Conservation (phyloP, 2,113 vertebrate species). For the Albula glossodonta region DNA sequence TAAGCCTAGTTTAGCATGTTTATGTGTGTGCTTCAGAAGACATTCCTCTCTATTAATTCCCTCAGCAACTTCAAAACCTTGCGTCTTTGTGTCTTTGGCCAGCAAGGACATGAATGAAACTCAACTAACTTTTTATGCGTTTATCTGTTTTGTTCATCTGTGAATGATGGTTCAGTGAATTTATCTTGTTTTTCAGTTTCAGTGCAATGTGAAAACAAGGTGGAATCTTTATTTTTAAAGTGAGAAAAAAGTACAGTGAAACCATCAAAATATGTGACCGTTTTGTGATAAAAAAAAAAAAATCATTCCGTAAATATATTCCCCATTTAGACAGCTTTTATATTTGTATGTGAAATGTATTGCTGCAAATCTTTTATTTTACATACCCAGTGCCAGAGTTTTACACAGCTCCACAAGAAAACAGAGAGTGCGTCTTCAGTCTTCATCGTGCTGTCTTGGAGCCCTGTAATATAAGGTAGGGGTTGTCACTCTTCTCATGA, state of each 20-base stretch:
- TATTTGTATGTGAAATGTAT: too few relatives aligned
- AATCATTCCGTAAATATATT: not conserved
- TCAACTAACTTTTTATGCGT: not conserved
- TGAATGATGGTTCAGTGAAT: not conserved
- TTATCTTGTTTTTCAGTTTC: not conserved
- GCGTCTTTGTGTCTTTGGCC: slow-evolving; percentile 74
- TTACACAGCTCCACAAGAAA: too few relatives aligned
- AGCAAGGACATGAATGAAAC: slow-evolving; percentile 62
- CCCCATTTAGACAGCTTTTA: not conserved
- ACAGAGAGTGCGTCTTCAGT: too few relatives aligned
- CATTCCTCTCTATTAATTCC: slow-evolving; percentile 64
- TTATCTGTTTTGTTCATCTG: not conserved
- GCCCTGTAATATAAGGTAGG: not conserved
- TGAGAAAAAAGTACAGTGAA: not conserved
- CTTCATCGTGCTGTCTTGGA: too few relatives aligned
- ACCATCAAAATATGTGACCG: not conserved
- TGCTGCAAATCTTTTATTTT: too few relatives aligned
- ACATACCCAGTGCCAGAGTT: too few relatives aligned
- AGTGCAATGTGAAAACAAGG: too few relatives aligned
- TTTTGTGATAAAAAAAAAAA: not conserved
- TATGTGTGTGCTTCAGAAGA: slow-evolving; percentile 71
- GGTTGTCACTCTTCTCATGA: not conserved
- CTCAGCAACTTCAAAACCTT: slow-evolving; percentile 67
- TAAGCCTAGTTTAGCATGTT: slow-evolving; percentile 73
- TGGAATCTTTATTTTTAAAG: not conserved